Evolutionary conservation across 2,888 invertebrate species (phyloP), one percentile per base, ranked within the genome.

Genomic region (Diadromus collaris): DNA sequence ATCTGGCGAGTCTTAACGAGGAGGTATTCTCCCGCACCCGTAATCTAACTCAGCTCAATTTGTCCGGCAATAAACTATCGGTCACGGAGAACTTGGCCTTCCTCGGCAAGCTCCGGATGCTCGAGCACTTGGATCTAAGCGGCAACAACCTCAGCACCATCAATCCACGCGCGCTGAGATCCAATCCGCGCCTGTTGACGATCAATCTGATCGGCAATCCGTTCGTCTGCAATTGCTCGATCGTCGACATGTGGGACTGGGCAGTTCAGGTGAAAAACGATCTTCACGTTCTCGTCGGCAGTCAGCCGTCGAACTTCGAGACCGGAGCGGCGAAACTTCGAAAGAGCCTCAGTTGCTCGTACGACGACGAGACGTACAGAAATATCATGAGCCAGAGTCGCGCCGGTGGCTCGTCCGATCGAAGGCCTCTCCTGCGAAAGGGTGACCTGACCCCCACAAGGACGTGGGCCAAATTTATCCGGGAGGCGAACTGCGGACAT

Each of bases 181-280:
- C 91, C 64, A 95, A 95, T 89, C 92, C 93, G 0, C 92, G 92
- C 78, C 86, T 95, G 5, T 90, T 93, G 74, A 93, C 93, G 3
- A 84, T 95, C 63, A 94, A 94, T 85, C 90, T 95, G 6, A 91
- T 95, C 9, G 94, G 94, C 3, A 95, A 95, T 90, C 95, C 94
- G 2, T 95, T 95, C 91, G 90, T 92, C 73, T 95, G 95, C 85
- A 94, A 94, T 83, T 95, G 95, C 83, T 93, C 94, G 80, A 93
- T 95, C 29, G 93, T 93, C 0, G 94, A 94, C 75, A 93, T 95
- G 92, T 95, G 95, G 95, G 93, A 94, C 83, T 95, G 95, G 95
- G 95, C 95, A 0, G 91, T 93, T 46, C 92, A 94, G 89, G 93
- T 93, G 44, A 94, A 94, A 85, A 94, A 93, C 13, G 93, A 95